These are phyloP conservation scores for Epiblema foenella DNA, from an alignment of 2,888 invertebrate genomes.

Conservation along the genomic window DNA sequence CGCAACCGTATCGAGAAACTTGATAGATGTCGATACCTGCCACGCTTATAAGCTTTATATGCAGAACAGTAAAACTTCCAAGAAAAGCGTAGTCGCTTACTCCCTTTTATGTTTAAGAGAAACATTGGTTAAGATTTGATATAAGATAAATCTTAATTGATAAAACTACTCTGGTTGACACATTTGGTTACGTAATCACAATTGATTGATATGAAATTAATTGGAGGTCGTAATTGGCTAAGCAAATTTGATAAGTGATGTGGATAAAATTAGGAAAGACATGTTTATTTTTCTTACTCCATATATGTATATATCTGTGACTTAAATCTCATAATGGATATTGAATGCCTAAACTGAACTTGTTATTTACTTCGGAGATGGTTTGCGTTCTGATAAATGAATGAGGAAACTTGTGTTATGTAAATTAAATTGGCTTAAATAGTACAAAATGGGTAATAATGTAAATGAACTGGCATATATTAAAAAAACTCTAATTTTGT, in stretches of 20 bases:
- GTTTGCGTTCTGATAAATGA: no score
- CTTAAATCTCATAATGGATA: neutral
- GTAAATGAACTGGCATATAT: no score
- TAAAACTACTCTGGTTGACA: conserved; percentile 38
- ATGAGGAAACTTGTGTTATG: neutral
- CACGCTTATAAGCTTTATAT: conserved; percentile 3
- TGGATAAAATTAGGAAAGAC: conserved; percentile 7
- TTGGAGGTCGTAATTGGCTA: conserved; percentile 32
- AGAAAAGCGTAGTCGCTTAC: neutral
- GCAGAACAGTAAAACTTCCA: neutral
- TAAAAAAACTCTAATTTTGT: no score
- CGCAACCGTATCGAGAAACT: conserved; percentile 52
- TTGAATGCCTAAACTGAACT: neutral
- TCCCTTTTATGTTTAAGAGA: neutral
- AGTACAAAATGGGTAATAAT: no score
- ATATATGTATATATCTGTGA: neutral
- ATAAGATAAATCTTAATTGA: conserved; percentile 40
- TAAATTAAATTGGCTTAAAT: neutral
- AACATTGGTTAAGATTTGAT: conserved; percentile 30
- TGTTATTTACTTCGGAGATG: neutral
- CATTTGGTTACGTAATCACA: conserved; percentile 27
- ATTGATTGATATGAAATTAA: conserved; percentile 36
- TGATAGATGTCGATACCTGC: conserved; percentile 48
- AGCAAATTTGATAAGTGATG: conserved; percentile 26
- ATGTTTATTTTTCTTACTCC: neutral